phyloP scores from a whole-genome alignment of 2,888 invertebrate genomes.

The Coenonympha glycerion region DNA sequence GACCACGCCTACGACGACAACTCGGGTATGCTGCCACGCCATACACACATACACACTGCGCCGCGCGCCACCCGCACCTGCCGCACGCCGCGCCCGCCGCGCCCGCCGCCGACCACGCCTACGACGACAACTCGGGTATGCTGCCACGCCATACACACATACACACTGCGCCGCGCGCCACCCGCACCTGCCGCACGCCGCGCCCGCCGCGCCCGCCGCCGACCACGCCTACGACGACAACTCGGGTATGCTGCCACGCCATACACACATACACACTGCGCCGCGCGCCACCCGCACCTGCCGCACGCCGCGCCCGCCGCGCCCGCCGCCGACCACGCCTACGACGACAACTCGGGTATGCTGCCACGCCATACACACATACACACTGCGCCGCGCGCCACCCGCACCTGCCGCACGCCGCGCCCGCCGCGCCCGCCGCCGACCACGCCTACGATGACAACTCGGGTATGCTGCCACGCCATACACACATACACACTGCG shows the following conservation, averaged over 20 bases:
- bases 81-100: constrained; percentile 32
- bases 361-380: too few relatives aligned
- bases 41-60: constrained; percentile 54
- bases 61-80: constrained; percentile 57
- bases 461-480: too few relatives aligned
- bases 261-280: constrained; percentile 54
- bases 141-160: too few relatives aligned
- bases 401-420: constrained; percentile 49
- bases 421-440: constrained; percentile 22
- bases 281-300: constrained; percentile 57
- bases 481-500: constrained; percentile 54
- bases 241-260: too few relatives aligned
- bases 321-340: constrained; percentile 27
- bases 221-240: constrained; percentile 43
- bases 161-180: constrained; percentile 54
- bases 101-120: constrained; percentile 27
- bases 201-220: constrained; percentile 22
- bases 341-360: constrained; percentile 59
- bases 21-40: too few relatives aligned
- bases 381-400: constrained; percentile 54
- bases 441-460: constrained; percentile 43
- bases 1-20: constrained; percentile 43
- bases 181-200: constrained; percentile 49
- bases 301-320: constrained; percentile 32
- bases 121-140: constrained; percentile 59